These are phyloP conservation scores for Acanthisitta chloris DNA, from an alignment of 2,113 vertebrate species.

Conservation along the genomic window DNA sequence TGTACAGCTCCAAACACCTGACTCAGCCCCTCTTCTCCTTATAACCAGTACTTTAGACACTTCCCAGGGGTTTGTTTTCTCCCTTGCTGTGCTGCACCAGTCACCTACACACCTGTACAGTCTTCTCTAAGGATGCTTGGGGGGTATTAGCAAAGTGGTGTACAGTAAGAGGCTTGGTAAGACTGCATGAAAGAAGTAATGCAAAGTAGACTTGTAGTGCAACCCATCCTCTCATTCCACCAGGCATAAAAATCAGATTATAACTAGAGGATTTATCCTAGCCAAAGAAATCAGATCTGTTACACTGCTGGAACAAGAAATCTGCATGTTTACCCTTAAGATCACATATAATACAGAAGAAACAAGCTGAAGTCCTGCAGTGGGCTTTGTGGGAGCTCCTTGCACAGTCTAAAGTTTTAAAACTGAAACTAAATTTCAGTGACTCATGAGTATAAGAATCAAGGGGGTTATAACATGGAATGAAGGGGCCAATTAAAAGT, in stretches of 20 bases:
- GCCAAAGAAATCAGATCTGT: background rate
- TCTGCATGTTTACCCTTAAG: background rate
- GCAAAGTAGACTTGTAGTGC: rapidly evolving
- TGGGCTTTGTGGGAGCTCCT: background rate
- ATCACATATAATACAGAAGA: background rate
- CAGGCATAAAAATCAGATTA: background rate
- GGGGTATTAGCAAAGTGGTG: rapidly evolving
- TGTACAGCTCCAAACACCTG: background rate
- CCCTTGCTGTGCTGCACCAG: background rate
- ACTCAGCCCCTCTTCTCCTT: background rate
- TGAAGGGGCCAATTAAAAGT: background rate
- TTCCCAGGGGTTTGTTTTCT: background rate
- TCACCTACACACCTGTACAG: background rate
- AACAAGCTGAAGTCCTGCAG: background rate
- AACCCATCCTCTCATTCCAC: background rate
- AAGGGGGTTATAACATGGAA: rapidly evolving
- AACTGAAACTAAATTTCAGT: background rate
- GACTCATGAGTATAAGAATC: background rate
- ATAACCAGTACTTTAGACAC: background rate
- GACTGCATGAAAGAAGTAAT: rapidly evolving
- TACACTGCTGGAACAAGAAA: background rate
- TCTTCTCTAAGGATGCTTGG: background rate
- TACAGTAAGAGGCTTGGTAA: background rate
- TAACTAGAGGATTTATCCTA: background rate
- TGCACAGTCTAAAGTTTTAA: background rate